These are phyloP conservation scores for Eumacrocentrus americanus DNA, from an alignment of 2,888 invertebrate species.

Conservation along the genomic window DNA sequence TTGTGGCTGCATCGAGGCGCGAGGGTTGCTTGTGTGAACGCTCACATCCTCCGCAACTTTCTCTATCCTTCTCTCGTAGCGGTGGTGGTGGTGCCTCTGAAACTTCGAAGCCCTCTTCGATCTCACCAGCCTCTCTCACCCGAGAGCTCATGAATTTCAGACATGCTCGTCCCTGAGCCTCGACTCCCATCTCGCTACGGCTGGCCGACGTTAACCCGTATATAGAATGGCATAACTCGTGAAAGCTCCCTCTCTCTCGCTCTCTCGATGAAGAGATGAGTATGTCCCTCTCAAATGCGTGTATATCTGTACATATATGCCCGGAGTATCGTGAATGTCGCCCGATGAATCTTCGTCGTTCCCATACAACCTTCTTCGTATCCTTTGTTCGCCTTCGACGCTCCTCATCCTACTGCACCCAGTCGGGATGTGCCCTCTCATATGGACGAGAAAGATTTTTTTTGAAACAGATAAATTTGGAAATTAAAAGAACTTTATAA, in stretches of 20 bases:
- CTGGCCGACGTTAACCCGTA: slow-evolving; percentile 21
- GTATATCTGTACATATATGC: slow-evolving; percentile 25
- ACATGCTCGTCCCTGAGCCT: too few species aligned
- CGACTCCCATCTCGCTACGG: slow-evolving; percentile 1
- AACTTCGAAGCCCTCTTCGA: slow-evolving; percentile 34
- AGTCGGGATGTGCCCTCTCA: too few species aligned
- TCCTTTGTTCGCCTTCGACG: too few species aligned
- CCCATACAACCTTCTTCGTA: too few species aligned
- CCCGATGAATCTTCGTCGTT: too few species aligned
- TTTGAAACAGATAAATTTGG: too few species aligned
- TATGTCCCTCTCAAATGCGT: neutral
- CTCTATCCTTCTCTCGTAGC: neutral
- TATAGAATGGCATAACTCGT: slow-evolving; percentile 17
- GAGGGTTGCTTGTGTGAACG: neutral
- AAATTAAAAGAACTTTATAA: too few species aligned
- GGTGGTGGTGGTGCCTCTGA: slow-evolving; percentile 15
- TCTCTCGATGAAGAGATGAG: too few species aligned
- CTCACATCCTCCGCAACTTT: slow-evolving; percentile 13
- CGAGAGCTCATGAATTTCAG: slow-evolving; percentile 47
- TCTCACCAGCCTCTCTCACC: slow-evolving; percentile 3
- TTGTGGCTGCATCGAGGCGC: neutral
- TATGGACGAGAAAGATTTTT: too few species aligned
- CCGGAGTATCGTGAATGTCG: neutral
- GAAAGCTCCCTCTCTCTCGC: slow-evolving; percentile 6
- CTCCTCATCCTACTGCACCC: too few species aligned